Evolutionary conservation across 2,888 invertebrate species (phyloP), one percentile per base, ranked within the genome.

Genomic region (Margaritifera margaritifera): DNA sequence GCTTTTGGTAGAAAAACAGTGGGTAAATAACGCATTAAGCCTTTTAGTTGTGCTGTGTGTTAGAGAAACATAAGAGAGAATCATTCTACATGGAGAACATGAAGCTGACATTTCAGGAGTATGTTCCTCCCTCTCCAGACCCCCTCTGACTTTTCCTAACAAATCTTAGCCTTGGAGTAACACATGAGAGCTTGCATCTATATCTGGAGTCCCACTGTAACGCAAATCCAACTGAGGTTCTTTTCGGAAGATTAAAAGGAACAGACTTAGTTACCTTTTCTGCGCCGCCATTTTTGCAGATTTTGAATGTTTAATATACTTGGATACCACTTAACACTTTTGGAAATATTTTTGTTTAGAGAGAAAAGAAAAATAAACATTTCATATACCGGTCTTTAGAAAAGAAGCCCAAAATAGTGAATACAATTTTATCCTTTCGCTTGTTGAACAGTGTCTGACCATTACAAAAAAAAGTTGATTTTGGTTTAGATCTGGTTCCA

Each of bases 221-320:
- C 6, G 42, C 50, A 24, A 58, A 51, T 19, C 59, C 70, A 31
- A 54, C 42, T 3, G n/a, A 27, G 6, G 53, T 70, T 6, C 58
- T 65, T 24, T 53, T 50, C 20, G 74, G 74, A 2, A 63, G 53
- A n/a, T 71, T 68, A 22, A 70, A 70, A 24, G 74, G 74, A 5
- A 74, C 74, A 53, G 70, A 68, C 22, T 27, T 74, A 27, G n/a
- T 71, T 20, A 57, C 50, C 50, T 74, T 71, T 52, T 55, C 58
- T 6, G 56, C 55, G 25, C 52, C 54, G 54, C 20, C 54, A 18
- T 18, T n/a, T n/a, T n/a, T n/a, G n/a, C n/a, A n/a, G n/a, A n/a
- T n/a, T n/a, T n/a, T n/a, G n/a, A n/a, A n/a, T n/a, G n/a, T n/a
- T n/a, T n/a, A n/a, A n/a, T n/a, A n/a, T n/a, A n/a, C n/a, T n/a